Evolutionary conservation across 2,113 vertebrate species (phyloP), one percentile per base, ranked within the genome.

Genomic region (Bufo gargarizans): DNA sequence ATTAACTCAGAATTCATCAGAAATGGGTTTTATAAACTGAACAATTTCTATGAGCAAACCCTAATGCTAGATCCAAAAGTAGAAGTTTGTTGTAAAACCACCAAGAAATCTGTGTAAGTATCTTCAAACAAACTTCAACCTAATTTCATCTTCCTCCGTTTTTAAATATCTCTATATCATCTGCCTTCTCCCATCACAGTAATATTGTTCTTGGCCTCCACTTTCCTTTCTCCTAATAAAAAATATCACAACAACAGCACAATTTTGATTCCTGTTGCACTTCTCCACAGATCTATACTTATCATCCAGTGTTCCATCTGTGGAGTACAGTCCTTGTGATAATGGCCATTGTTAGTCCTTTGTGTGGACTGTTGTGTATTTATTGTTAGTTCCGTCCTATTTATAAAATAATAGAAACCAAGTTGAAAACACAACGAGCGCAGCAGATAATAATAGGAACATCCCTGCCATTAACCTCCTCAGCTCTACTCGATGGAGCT

Each of bases 371-470:
- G 63, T 71, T 84, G n/a, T 67, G 50, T 49, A 82, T 82, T n/a
- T 83, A 84, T 84, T 71, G 56, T 81, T 69, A 67, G 11, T 84
- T 84, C 47, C 13, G 9, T 71, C 59, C 63, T 84, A 55, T 67
- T 84, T 84, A 53, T 17, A 71, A 84, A 50, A 22, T 84, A 55
- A 55, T 55, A 83, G 20, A 83, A 83, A 22, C n/a, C 12, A 19
- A 55, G 47, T 33, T 22, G 22, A 84, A 84, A 71, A 84, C 78
- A 81, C 45, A 81, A 43, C n/a, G 45, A 76, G 50, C 17, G 72
- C 19, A 0, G n/a, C n/a, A 16, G 82, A 53, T 84, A 69, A 69
- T 50, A 69, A 67, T 55, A 84, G 63, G 49, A 33, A 69, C 63
- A 69, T 83, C 61, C 20, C 45, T 84, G 67, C 67, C 50, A 33